These are phyloP conservation scores for Globia sparganii DNA, from an alignment of 2,888 invertebrate genomes.

Conservation along the genomic window DNA sequence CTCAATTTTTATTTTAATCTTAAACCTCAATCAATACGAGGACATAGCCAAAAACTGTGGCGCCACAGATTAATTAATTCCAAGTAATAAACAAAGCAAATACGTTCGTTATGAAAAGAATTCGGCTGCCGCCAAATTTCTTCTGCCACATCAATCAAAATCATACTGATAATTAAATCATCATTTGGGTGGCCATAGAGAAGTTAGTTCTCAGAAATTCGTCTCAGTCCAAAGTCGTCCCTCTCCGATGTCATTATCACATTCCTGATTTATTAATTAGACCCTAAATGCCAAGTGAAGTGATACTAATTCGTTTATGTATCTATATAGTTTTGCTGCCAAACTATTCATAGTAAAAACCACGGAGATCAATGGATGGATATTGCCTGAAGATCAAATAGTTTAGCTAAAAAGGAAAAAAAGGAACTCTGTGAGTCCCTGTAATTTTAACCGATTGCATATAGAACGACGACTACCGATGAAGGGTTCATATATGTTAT, in stretches of 20 bases:
- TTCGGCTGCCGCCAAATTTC: conserved; percentile 86
- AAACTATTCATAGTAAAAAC: conserved; percentile 38
- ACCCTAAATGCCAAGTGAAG: conserved; percentile 69
- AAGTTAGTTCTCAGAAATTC: conserved; percentile 84
- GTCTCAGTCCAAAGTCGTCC: conserved; percentile 66
- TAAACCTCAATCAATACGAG: conserved; percentile 54
- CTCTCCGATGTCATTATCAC: conserved; percentile 84
- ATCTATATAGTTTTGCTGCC: conserved; percentile 8
- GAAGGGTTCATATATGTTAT: no score
- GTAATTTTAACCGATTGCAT: not conserved
- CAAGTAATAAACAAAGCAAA: conserved; percentile 88
- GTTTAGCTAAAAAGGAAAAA: not conserved
- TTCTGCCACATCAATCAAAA: conserved; percentile 90
- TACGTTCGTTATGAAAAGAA: conserved; percentile 87
- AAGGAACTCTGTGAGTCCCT: not conserved
- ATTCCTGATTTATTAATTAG: conserved; percentile 90
- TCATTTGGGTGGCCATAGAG: conserved; percentile 91
- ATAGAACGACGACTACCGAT: not conserved
- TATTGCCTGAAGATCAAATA: not conserved
- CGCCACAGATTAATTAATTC: conserved; percentile 89
- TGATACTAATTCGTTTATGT: conserved; percentile 26
- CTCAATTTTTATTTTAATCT: conserved; percentile 46
- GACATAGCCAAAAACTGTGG: conserved; percentile 84
- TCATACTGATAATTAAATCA: conserved; percentile 91
- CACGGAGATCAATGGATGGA: not conserved